Evolutionary conservation across 2,113 vertebrate species (phyloP).

Genomic region (Tetrao urogallus): DNA sequence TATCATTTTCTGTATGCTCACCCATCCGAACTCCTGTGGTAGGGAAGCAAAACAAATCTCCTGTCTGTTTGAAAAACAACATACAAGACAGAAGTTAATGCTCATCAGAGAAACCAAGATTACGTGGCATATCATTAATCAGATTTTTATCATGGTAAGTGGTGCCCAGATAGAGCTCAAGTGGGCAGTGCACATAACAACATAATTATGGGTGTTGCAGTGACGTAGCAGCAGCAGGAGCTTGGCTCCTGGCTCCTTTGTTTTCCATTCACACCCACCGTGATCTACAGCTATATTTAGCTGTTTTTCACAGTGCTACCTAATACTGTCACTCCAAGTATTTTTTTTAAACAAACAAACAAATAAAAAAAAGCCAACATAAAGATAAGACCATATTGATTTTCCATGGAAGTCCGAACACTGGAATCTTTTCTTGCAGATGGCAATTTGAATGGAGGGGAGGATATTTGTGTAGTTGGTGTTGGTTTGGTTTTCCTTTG

Average conservation of each 20-base stretch:
- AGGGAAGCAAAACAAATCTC: slow-evolving; percentile 47
- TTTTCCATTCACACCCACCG: slow-evolving; percentile 82
- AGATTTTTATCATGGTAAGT: slow-evolving; percentile 73
- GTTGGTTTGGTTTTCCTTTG: neutral
- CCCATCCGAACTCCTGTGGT: neutral
- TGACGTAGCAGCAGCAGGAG: slow-evolving; percentile 76
- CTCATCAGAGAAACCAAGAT: slow-evolving; percentile 71
- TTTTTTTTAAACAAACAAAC: slow-evolving; percentile 61
- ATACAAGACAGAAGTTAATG: slow-evolving; percentile 44
- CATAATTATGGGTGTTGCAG: slow-evolving; percentile 76
- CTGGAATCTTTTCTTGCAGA: slow-evolving; percentile 55
- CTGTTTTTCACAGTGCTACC: slow-evolving; percentile 78
- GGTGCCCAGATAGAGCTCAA: slow-evolving; percentile 69
- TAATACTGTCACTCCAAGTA: slow-evolving; percentile 66
- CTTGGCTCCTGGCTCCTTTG: slow-evolving; percentile 75
- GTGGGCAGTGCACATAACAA: slow-evolving; percentile 73
- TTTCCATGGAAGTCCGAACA: slow-evolving; percentile 61
- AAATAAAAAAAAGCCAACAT: slow-evolving; percentile 40
- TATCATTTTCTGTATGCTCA: neutral
- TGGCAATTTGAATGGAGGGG: slow-evolving; percentile 15
- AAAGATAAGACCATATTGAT: slow-evolving; percentile 66
- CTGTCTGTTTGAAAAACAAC: slow-evolving; percentile 53
- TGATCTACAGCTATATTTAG: slow-evolving; percentile 82
- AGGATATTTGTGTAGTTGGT: neutral
- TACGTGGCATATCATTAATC: slow-evolving; percentile 71